A percentile compares a stretch with the other conserved stretches of the same genome.
Evolutionary conservation across 2,113 vertebrate genomes (phyloP).

Genomic region (Hucho hucho): DNA sequence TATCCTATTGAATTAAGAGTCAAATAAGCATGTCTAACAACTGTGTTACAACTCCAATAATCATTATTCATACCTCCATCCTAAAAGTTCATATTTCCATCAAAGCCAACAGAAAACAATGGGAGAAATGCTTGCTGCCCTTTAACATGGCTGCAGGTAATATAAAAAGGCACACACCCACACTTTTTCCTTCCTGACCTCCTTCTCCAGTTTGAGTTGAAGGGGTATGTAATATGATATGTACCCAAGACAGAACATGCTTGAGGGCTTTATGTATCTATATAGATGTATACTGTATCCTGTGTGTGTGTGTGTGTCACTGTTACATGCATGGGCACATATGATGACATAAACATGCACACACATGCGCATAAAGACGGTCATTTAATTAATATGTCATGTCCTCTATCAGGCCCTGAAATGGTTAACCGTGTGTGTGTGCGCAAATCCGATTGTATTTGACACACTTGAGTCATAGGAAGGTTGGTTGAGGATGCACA

Average conservation of each 20-base stretch:
- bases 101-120: too few relatives aligned
- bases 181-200: not conserved
- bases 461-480: not conserved
- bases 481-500: not conserved
- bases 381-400: not conserved
- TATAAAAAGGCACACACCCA: not conserved
- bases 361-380: not conserved
- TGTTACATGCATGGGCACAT: not conserved
- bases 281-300: not conserved
- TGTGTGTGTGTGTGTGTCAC: not conserved
- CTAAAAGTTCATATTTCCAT: not conserved
- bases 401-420: not conserved
- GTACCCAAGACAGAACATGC: conserved; percentile 12
- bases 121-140: not conserved
- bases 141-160: not conserved
- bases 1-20: not conserved
- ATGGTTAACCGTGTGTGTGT: not conserved
- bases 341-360: conserved; percentile 11
- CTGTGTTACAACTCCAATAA: too few relatives aligned
- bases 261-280: not conserved
- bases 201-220: not conserved
- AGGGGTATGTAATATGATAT: conserved; percentile 9
- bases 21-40: not conserved
- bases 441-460: not conserved
- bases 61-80: not conserved